Base-by-base conservation (phyloP, 1,140 invertebrate species). In the Sinella curviseta region DNA sequence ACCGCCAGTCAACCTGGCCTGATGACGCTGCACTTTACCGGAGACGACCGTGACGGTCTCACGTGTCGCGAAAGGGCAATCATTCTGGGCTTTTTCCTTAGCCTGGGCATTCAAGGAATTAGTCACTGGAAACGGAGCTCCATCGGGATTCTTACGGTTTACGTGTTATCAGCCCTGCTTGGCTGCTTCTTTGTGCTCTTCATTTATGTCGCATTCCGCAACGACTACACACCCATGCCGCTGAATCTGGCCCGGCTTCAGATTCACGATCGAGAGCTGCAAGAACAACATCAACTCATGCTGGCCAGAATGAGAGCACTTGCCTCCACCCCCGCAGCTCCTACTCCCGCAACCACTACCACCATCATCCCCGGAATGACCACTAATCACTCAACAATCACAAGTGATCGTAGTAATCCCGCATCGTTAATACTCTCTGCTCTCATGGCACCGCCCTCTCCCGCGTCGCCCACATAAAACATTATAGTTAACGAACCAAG, bases 11-110 rank as follows among this genome's bases (percentile, higher is more conserved):
- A 48, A 30, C 24, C 74, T 2, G 39, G 34, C 1, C 34, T 54
- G 3, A 75, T 75, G 74, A 48, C 74, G 20, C 74, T 75, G 4
- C 34, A 75, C 26, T 75, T 48, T 54, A 39, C 74, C 8, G 74
- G 74, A 1, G 74, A 75, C 74, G 74, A 75, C 24, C 8, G 74
- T 8, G 74, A 75, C 4, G 74, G 74, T 36, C 28, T 75, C 20
- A 75, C 74, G 8, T 48, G 35, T 48, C 34, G 74, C 16, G 74
- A 75, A 48, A 36, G 39, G 34, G 74, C 74, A 12, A 54, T 75
- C 36, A 54, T 75, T 26, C 28, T 75, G 14, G 74, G 74, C 16
- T 75, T 75, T 24, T 54, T 75, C 35, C 34, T 75, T 2, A 30
- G 14, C 20, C 3, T 75, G 39, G 39, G 48, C 14, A 57, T 48